Conservation (phyloP, 2,113 vertebrate species). For the Semnornis frantzii region DNA sequence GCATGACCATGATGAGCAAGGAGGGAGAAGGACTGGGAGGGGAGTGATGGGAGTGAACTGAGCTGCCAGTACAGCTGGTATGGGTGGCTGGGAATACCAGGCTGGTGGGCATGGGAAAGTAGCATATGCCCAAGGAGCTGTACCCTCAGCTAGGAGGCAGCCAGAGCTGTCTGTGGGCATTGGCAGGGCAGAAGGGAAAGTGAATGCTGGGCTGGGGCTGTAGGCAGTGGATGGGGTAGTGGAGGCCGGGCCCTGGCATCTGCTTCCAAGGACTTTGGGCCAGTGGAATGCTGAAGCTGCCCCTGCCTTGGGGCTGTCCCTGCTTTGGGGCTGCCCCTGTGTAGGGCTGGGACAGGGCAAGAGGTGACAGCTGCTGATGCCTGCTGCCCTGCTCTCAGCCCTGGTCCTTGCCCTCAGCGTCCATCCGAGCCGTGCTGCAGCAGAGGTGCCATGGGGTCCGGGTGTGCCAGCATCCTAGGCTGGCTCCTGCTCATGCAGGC, state of each 20-base stretch:
- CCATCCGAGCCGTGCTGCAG: fast-evolving
- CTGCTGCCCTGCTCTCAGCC: not conserved
- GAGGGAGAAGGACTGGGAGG: not conserved
- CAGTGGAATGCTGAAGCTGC: not conserved
- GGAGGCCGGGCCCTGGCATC: not conserved
- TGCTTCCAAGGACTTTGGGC: not conserved
- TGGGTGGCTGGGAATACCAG: not conserved
- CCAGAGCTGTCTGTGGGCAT: not conserved
- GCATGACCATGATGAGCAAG: not conserved
- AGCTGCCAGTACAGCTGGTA: fast-evolving
- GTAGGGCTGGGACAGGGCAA: not conserved
- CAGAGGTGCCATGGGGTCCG: not conserved
- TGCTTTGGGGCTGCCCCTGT: not conserved
- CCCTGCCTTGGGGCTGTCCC: not conserved
- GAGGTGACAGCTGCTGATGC: not conserved
- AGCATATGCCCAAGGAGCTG: fast-evolving
- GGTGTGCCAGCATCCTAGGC: not conserved
- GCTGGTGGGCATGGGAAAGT: fast-evolving
- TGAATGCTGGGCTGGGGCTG: not conserved
- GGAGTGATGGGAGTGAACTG: not conserved
- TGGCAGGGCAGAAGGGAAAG: not conserved
- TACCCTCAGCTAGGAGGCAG: fast-evolving
- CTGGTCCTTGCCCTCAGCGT: fast-evolving
- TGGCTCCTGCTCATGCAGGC: constrained; percentile 34
- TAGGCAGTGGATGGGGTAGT: not conserved